Evolutionary conservation across 1,140 invertebrate genomes (phyloP).

Genomic region (Streblospio benedicti): DNA sequence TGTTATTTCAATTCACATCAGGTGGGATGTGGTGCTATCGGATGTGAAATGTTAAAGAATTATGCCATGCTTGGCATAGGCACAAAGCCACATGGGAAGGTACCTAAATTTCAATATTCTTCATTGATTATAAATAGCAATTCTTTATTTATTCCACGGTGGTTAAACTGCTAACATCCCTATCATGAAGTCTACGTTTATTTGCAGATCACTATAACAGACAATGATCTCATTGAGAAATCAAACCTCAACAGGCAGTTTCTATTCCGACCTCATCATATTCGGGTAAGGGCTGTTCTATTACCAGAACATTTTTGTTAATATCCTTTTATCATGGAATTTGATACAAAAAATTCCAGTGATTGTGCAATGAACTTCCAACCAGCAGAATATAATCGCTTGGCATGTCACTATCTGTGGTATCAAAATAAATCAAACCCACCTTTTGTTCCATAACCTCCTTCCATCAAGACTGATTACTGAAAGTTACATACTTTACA

Average conservation of each 20-base stretch:
- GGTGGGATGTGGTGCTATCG: constrained; percentile 92
- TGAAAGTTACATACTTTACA: too few relatives aligned
- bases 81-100: constrained; percentile 51
- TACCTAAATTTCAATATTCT: constrained; percentile 36
- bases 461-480: too few relatives aligned
- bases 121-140: neutral
- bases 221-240: constrained; percentile 99
- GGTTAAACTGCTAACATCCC: too few relatives aligned
- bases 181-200: neutral
- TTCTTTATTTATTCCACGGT: neutral
- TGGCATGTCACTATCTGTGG: too few relatives aligned
- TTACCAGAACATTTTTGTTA: too few relatives aligned
- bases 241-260: constrained; percentile 98
- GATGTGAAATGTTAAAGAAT: constrained; percentile 97
- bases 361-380: too few relatives aligned
- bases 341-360: too few relatives aligned
- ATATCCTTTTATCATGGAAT: too few relatives aligned
- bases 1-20: too few relatives aligned
- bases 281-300: constrained; percentile 39
- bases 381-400: too few relatives aligned
- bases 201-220: constrained; percentile 65
- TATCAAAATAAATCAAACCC: too few relatives aligned
- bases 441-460: too few relatives aligned
- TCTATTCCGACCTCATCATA: constrained; percentile 67
- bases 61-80: constrained; percentile 97